Base-by-base conservation (phyloP, 2,888 invertebrate genomes). In the Phaedon cochleariae region DNA sequence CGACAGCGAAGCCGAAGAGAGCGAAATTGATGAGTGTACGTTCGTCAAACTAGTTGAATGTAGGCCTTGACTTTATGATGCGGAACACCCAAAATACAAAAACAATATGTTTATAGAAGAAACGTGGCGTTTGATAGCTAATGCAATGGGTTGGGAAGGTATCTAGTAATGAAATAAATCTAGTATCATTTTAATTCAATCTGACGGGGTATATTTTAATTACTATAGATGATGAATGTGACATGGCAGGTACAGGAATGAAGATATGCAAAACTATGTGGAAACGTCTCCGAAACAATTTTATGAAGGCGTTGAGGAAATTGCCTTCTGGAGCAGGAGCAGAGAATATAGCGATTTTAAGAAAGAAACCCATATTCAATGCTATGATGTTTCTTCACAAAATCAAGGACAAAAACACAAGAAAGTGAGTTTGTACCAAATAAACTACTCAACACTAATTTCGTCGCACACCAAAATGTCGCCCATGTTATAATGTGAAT, bases 141-240 rank as follows among this genome's bases (percentile, higher is more conserved):
- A 52, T 15, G 21, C 52, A 22, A 22, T 52, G 52, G 31, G 52
- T 29, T 52, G 52, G 29, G 52, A 52, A 52, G 29, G 52, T 52
- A 52, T n/a, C n/a, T n/a, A 3, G 49, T 20, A 7, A 21, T 1
- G 3, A 21, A 22, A 51, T 5, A 7, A 34, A 10, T 51, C 1
- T 51, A 22, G 49, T 22, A 51, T 51, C 21, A 52, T 0, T 52
- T 52, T 52, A 15, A 52, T 52, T 51, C 29, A 29, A 26, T 52
- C 5, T 6, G 9, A 29, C n/a, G 5, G 15, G 41, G n/a, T n/a
- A n/a, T n/a, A n/a, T 29, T 15, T 29, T 52, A n/a, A n/a, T n/a
- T n/a, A n/a, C n/a, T n/a, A 29, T 15, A 52, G n/a, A 52, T 29
- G 52, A 52, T 52, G 29, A 29, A 12, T 3, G 31, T 15, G 51